Conservation (phyloP, 2,888 invertebrate species). For the Epistrophe grossulariae region DNA sequence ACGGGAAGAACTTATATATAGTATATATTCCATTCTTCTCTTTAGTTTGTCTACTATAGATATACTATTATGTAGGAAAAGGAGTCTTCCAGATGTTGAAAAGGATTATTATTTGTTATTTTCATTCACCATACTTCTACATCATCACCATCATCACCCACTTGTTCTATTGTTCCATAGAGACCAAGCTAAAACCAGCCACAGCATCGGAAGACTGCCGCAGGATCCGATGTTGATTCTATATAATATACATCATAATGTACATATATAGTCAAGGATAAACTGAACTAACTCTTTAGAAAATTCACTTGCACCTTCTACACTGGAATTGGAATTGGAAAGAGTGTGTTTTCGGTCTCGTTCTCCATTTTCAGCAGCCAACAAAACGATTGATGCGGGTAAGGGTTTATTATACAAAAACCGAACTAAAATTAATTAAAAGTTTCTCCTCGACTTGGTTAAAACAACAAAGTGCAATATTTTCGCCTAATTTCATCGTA, state of each 20-base stretch:
- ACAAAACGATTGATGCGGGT: slow-evolving; percentile 1
- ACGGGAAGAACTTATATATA: slow-evolving; percentile 10
- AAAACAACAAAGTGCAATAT: slow-evolving; percentile 38
- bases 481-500: slow-evolving; percentile 38
- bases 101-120: slow-evolving; percentile 36
- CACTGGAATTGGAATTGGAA: background rate
- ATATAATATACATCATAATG: background rate
- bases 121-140: slow-evolving; percentile 9
- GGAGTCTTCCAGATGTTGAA: slow-evolving; percentile 7
- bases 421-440: slow-evolving; percentile 63
- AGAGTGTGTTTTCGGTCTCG: background rate
- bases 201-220: slow-evolving; percentile 5
- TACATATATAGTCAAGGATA: slow-evolving; percentile 18
- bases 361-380: background rate
- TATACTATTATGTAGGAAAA: background rate
- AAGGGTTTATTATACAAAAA: slow-evolving; percentile 7
- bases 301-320: slow-evolving; percentile 42
- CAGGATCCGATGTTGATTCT: background rate
- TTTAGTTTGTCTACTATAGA: background rate
- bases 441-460: slow-evolving; percentile 60
- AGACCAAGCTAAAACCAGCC: background rate
- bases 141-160: slow-evolving; percentile 12
- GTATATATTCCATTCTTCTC: background rate
- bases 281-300: slow-evolving; percentile 27
- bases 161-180: slow-evolving; percentile 13